Evolutionary conservation across 2,797 vertebrate genomes (phyloP).

Genomic region (Diplodus sargus): DNA sequence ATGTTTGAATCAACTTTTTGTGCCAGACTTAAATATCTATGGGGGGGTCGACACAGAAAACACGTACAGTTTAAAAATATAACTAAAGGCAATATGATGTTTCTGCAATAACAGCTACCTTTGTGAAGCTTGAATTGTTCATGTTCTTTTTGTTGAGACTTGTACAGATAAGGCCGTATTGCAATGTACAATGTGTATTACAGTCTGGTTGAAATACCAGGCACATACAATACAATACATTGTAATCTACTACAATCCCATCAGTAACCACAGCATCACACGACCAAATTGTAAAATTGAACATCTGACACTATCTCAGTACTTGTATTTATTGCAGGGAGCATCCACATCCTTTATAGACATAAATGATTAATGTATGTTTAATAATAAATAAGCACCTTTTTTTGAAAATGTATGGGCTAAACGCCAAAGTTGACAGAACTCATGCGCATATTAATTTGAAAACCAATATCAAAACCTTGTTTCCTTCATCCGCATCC

Average conservation of each 20-base stretch:
- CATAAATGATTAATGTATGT: conserved; percentile 27
- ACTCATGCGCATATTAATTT: conserved; percentile 8
- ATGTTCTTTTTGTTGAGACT: neutral
- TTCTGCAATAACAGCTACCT: neutral
- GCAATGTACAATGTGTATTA: conserved; percentile 1
- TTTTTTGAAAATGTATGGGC: conserved; percentile 3
- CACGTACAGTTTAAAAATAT: conserved; percentile 14
- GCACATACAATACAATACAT: conserved; percentile 7
- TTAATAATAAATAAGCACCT: conserved; percentile 7
- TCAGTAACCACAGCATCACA: neutral
- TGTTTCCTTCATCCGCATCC: conserved; percentile 32
- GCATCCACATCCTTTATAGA: neutral
- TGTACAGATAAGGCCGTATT: conserved; percentile 15
- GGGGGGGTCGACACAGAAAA: conserved; percentile 11
- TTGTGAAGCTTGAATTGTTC: conserved; percentile 16
- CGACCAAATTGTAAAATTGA: neutral
- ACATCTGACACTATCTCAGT: conserved; percentile 3
- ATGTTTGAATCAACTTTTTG: conserved; percentile 12
- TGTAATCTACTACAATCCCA: conserved; percentile 7
- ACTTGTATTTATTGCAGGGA: conserved; percentile 2
- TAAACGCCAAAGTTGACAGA: conserved; percentile 38
- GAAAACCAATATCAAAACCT: conserved; percentile 15
- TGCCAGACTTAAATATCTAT: conserved; percentile 25
- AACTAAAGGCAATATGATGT: conserved; percentile 16
- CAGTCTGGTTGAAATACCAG: conserved; percentile 20